Percentiles rank a stretch among this genome's conserved stretches.
Conservation (phyloP, 2,888 invertebrate genomes). For the Ophraella communa region DNA sequence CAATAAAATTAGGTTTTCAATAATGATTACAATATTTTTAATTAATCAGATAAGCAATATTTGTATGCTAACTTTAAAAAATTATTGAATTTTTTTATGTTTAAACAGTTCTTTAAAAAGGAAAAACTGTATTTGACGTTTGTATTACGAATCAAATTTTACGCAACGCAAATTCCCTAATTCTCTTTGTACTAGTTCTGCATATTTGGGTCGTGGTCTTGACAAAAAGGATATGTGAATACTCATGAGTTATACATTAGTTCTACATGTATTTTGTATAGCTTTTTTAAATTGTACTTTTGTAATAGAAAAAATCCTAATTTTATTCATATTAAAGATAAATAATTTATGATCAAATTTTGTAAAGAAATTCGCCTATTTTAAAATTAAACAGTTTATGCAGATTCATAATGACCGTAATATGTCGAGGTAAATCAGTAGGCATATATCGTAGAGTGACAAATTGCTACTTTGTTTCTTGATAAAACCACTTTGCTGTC, state of each 20-base stretch:
- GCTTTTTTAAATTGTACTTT: too few species aligned
- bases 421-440: neutral
- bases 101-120: conserved; percentile 11
- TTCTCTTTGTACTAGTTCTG: conserved; percentile 12
- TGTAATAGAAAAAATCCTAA: too few species aligned
- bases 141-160: conserved; percentile 17
- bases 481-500: neutral
- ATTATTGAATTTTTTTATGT: neutral
- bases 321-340: too few species aligned
- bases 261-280: neutral
- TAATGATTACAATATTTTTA: too few species aligned
- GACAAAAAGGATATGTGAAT: neutral
- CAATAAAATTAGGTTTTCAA: too few species aligned
- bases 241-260: neutral
- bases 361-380: too few species aligned
- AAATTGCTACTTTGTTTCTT: conserved; percentile 4
- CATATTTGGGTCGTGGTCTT: neutral
- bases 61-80: too few species aligned
- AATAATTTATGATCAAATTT: too few species aligned
- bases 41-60: too few species aligned
- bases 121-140: conserved; percentile 21
- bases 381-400: neutral
- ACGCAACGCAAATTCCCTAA: conserved; percentile 9
- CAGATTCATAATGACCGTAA: neutral
- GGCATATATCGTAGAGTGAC: neutral